Conservation (phyloP, 2,888 invertebrate species). For the Eugnorisma glareosa region DNA sequence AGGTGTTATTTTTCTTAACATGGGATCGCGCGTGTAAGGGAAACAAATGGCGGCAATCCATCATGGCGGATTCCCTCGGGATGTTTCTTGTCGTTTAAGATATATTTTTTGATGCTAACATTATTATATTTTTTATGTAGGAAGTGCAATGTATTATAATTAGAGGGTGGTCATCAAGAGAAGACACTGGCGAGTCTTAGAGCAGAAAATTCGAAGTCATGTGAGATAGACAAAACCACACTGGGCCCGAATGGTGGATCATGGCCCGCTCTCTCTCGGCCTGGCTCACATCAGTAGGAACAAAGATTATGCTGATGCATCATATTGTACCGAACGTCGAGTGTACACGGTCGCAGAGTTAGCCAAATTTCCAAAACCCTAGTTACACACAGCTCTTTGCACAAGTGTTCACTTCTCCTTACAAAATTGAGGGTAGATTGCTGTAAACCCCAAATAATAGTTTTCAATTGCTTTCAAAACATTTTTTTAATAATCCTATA, state of each 20-base stretch:
- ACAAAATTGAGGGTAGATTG: not conserved
- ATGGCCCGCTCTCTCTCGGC: no score
- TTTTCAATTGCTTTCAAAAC: no score
- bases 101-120: slow-evolving; percentile 17
- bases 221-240: no score
- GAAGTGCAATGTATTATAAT: not conserved
- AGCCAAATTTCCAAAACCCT: not conserved
- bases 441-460: not conserved
- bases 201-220: not conserved
- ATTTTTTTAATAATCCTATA: no score
- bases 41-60: slow-evolving; percentile 60
- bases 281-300: no score
- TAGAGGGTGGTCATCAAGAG: not conserved
- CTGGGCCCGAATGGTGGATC: no score
- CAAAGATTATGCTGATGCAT: no score
- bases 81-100: slow-evolving; percentile 27
- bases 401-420: not conserved
- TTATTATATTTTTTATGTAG: not conserved
- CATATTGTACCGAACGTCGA: not conserved
- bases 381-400: not conserved
- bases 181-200: not conserved
- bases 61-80: slow-evolving; percentile 48
- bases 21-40: slow-evolving; percentile 35
- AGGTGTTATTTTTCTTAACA: slow-evolving; percentile 65
- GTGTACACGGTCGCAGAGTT: not conserved